Percentiles rank a stretch among this genome's conserved stretches.
phyloP scores from a whole-genome alignment of 2,888 invertebrate species.

The Kuschelorhynchus macadamiae region DNA sequence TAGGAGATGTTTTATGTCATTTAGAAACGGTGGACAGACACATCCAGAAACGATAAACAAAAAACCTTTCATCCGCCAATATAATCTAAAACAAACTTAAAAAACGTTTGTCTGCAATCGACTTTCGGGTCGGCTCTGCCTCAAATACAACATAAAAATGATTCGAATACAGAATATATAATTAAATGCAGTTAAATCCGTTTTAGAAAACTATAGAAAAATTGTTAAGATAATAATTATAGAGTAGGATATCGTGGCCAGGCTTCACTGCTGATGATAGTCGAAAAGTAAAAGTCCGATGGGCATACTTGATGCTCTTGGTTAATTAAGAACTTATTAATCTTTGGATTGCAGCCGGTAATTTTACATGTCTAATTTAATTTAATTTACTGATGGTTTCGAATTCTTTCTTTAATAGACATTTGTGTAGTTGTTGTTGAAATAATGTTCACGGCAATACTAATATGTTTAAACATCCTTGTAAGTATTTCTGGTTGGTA shows the following conservation, averaged over 20 bases:
- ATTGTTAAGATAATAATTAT: constrained; percentile 25
- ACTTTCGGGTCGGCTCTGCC: too few species aligned
- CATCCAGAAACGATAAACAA: too few species aligned
- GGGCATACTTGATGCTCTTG: constrained; percentile 6
- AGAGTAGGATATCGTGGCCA: not conserved
- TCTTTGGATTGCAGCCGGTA: constrained; percentile 12
- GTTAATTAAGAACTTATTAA: constrained; percentile 21
- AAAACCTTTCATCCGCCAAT: too few species aligned
- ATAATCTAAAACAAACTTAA: not conserved
- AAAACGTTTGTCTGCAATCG: too few species aligned
- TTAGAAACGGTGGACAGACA: too few species aligned
- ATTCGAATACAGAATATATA: not conserved
- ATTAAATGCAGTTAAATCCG: constrained; percentile 14
- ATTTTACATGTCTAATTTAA: constrained; percentile 23
- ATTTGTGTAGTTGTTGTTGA: too few species aligned
- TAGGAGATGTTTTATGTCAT: too few species aligned
- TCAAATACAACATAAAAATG: not conserved
- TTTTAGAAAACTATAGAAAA: constrained; percentile 15
- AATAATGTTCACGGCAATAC: too few species aligned
- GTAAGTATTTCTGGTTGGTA: too few species aligned
- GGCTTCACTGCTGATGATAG: constrained; percentile 8
- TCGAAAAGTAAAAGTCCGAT: constrained; percentile 23
- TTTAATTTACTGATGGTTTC: not conserved
- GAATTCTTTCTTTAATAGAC: not conserved
- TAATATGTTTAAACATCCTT: too few species aligned